A percentile compares a stretch with the other conserved stretches of the same genome.
phyloP scores from a whole-genome alignment of 2,888 invertebrate species.

The Leptothorax acervorum region DNA sequence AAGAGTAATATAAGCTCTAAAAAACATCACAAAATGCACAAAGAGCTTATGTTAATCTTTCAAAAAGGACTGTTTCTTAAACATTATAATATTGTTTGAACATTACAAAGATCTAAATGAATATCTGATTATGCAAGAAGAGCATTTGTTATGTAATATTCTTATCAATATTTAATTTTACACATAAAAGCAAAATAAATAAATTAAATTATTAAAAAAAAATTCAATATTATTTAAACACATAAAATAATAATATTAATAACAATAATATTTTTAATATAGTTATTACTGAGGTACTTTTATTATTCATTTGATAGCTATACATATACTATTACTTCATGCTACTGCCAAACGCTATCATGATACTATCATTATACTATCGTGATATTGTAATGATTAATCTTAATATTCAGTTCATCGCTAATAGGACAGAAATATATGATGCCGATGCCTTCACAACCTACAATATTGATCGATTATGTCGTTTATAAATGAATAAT shows the following conservation, averaged over 20 bases:
- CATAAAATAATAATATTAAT: not conserved
- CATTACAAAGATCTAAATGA: too few species aligned
- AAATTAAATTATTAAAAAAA: too few species aligned
- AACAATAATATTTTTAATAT: not conserved
- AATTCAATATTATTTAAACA: not conserved
- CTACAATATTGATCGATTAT: conserved; percentile 49
- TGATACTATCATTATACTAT: not conserved
- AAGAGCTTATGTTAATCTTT: too few species aligned
- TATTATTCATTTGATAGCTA: not conserved
- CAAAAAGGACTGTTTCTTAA: too few species aligned
- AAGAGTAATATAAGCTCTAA: too few species aligned
- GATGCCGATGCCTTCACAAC: conserved; percentile 66
- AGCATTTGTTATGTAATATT: too few species aligned
- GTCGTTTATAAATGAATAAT: not conserved
- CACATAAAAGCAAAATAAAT: too few species aligned
- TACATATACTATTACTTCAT: not conserved
- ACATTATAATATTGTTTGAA: too few species aligned
- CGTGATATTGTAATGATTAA: not conserved
- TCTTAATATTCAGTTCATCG: conserved; percentile 46
- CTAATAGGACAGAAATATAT: conserved; percentile 63
- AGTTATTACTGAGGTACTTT: not conserved
- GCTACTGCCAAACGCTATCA: not conserved
- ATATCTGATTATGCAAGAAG: too few species aligned
- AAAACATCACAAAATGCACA: too few species aligned
- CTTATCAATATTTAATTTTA: too few species aligned